Evolutionary conservation across 2,888 invertebrate species (phyloP).

Genomic region (Mythimna impura): DNA sequence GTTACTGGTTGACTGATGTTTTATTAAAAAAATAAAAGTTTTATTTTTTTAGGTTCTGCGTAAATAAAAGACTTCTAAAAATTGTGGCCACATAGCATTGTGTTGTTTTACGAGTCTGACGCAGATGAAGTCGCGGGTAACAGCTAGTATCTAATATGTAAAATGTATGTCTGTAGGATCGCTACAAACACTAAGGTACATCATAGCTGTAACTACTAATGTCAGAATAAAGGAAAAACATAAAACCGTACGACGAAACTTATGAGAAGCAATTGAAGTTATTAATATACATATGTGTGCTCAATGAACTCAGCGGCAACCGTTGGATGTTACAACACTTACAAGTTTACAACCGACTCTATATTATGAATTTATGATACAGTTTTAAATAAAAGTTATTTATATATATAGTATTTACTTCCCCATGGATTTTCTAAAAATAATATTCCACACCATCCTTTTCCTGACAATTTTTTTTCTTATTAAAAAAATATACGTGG

Average conservation of each 20-base stretch:
- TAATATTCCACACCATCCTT: not conserved
- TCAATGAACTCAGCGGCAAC: conserved; percentile 40
- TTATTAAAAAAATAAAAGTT: too few relatives aligned
- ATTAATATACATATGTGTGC: conserved; percentile 50
- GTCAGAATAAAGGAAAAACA: conserved; percentile 53
- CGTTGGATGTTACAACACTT: conserved; percentile 23
- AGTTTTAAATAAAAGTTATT: conserved; percentile 18
- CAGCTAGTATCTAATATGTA: conserved; percentile 1
- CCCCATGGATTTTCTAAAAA: not conserved
- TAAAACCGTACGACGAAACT: conserved; percentile 48
- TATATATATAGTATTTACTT: too few relatives aligned
- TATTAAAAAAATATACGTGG: too few relatives aligned
- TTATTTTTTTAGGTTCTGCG: too few relatives aligned
- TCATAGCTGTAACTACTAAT: conserved; percentile 19
- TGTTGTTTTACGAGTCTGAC: too few relatives aligned
- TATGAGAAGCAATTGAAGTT: conserved; percentile 58
- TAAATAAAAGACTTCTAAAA: too few relatives aligned
- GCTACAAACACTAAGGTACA: conserved; percentile 32
- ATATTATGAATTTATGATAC: not conserved
- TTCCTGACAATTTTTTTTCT: too few relatives aligned
- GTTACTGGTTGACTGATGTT: too few relatives aligned
- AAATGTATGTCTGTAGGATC: conserved; percentile 44
- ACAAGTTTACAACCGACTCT: conserved; percentile 4
- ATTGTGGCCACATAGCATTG: too few relatives aligned
- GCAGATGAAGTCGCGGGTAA: too few relatives aligned